Conservation (phyloP, 2,888 invertebrate species). For the Serripes groenlandicus region DNA sequence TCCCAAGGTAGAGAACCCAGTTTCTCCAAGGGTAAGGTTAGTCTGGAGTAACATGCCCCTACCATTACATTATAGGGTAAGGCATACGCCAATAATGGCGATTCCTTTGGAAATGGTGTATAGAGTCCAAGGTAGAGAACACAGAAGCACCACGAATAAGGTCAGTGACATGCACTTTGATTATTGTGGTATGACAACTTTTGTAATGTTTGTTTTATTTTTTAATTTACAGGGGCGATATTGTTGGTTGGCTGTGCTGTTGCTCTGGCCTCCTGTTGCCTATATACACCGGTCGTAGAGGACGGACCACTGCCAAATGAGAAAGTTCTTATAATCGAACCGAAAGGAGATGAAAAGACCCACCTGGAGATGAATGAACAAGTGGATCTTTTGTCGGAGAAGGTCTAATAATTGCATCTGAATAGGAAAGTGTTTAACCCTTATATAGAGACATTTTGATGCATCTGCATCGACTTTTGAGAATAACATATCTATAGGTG, state of each 20-base stretch:
- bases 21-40: too few relatives aligned
- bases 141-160: too few relatives aligned
- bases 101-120: too few relatives aligned
- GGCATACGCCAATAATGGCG: too few relatives aligned
- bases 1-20: background rate
- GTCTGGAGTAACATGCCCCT: too few relatives aligned
- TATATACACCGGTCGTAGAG: background rate
- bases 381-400: background rate
- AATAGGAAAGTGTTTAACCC: background rate
- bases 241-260: constrained; percentile 10
- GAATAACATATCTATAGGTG: background rate
- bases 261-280: constrained; percentile 6
- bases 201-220: background rate
- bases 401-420: background rate
- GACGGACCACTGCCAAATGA: background rate
- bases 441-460: too few relatives aligned
- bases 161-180: background rate
- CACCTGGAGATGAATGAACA: background rate
- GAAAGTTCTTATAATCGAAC: background rate
- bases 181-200: too few relatives aligned
- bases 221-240: background rate
- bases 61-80: too few relatives aligned
- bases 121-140: too few relatives aligned
- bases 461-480: too few relatives aligned
- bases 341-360: background rate